Percentiles rank a stretch among this genome's conserved stretches.
These are phyloP conservation scores for Passer montanus DNA, from an alignment of 2,113 vertebrate genomes.

Conservation along the genomic window DNA sequence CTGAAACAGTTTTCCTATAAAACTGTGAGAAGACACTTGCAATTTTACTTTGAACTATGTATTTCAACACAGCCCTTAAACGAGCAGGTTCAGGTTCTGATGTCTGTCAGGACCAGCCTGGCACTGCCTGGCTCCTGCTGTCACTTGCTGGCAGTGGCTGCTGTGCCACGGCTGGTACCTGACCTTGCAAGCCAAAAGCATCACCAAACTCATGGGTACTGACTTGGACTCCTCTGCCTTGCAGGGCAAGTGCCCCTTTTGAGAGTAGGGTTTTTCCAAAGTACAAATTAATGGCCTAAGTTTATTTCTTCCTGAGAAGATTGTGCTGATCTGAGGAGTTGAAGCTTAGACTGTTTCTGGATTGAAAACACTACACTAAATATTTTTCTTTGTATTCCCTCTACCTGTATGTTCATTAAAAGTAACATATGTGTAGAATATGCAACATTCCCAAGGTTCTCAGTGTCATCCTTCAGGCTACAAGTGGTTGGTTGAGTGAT, in stretches of 20 bases:
- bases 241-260: neutral
- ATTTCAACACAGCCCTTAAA: neutral
- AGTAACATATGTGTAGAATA: neutral
- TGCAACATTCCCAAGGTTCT: neutral
- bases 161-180: rapidly evolving
- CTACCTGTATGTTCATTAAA: neutral
- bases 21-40: neutral
- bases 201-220: neutral
- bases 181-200: neutral
- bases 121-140: neutral
- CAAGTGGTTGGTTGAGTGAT: neutral
- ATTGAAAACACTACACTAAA: neutral
- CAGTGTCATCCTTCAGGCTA: neutral
- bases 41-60: neutral
- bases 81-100: neutral
- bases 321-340: neutral
- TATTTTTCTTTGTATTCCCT: neutral
- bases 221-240: neutral
- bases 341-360: neutral
- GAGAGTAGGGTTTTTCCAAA: neutral
- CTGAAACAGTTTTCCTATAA: neutral
- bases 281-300: neutral
- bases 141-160: neutral
- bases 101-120: neutral
- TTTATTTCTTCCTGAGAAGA: neutral